Conservation (phyloP, 2,797 vertebrate species). For the Microctenopoma stevenorrisi region DNA sequence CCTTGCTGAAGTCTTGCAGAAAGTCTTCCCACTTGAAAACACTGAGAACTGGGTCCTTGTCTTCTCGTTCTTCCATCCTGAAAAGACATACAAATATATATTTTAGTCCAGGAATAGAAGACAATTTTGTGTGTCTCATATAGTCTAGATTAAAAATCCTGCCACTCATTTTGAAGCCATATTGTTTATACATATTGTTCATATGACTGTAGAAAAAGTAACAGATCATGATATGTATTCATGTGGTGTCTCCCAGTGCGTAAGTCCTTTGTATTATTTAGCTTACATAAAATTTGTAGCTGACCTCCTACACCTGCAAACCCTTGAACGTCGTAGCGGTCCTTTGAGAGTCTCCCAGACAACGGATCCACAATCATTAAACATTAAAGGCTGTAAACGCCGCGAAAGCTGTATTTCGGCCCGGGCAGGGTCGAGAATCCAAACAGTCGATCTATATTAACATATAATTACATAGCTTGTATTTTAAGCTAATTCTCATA, state of each 20-base stretch:
- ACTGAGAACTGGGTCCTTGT: not conserved
- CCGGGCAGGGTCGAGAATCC: not conserved
- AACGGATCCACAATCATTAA: not conserved
- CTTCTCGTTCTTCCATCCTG: not conserved
- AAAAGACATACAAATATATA: not conserved
- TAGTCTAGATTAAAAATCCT: too few species aligned
- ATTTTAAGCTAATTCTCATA: not conserved
- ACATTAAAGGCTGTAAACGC: not conserved
- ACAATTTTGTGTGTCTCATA: not conserved
- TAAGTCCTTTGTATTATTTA: too few species aligned
- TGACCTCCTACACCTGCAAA: not conserved
- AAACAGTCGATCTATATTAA: not conserved
- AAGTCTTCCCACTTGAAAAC: slow-evolving; percentile 10
- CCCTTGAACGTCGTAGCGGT: not conserved
- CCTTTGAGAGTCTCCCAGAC: not conserved
- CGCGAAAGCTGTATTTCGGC: not conserved
- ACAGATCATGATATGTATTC: too few species aligned
- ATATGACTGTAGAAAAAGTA: too few species aligned
- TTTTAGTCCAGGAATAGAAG: too few species aligned
- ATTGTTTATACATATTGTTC: too few species aligned
- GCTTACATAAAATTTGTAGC: not conserved
- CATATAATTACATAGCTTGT: not conserved
- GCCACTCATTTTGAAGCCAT: too few species aligned
- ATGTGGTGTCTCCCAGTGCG: too few species aligned
- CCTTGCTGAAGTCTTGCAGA: slow-evolving; percentile 13